Evolutionary conservation across 1,140 invertebrate species (phyloP).

Genomic region (Telenomus remus): DNA sequence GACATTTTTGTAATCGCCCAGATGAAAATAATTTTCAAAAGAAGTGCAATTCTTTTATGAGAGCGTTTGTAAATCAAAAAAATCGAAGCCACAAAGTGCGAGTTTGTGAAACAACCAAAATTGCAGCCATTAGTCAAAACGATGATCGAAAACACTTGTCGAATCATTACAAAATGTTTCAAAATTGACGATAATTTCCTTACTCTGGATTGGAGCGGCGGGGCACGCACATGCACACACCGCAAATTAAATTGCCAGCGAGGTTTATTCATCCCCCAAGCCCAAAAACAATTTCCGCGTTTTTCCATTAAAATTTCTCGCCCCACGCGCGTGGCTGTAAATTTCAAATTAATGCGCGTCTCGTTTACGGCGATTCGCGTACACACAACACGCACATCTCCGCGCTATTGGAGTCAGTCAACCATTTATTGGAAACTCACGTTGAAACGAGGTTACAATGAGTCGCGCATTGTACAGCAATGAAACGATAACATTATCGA

Average conservation of each 20-base stretch:
- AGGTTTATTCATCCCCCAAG: conserved; percentile 48
- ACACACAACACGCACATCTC: conserved; percentile 44
- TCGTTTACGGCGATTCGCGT: conserved; percentile 51
- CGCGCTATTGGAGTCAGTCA: conserved; percentile 39
- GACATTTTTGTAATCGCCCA: too few relatives aligned
- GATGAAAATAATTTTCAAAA: too few relatives aligned
- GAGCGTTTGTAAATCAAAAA: too few relatives aligned
- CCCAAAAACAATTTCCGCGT: conserved; percentile 56
- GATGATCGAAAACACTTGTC: neutral
- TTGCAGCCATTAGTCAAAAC: neutral
- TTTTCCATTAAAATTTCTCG: conserved; percentile 58
- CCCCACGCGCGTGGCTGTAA: conserved; percentile 42
- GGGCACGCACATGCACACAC: neutral
- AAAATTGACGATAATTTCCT: conserved; percentile 36
- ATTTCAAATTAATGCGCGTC: conserved; percentile 54
- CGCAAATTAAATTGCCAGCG: conserved; percentile 41
- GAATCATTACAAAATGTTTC: conserved; percentile 4
- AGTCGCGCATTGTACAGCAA: conserved; percentile 49
- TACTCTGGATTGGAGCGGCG: conserved; percentile 3
- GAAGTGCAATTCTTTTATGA: too few relatives aligned
- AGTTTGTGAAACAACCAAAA: neutral
- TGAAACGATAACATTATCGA: conserved; percentile 55
- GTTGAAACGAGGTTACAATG: conserved; percentile 53
- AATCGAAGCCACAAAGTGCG: too few relatives aligned
- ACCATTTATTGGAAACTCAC: conserved; percentile 55